phyloP scores from a whole-genome alignment of 2,797 vertebrate genomes.

The Enteromius viviparus region DNA sequence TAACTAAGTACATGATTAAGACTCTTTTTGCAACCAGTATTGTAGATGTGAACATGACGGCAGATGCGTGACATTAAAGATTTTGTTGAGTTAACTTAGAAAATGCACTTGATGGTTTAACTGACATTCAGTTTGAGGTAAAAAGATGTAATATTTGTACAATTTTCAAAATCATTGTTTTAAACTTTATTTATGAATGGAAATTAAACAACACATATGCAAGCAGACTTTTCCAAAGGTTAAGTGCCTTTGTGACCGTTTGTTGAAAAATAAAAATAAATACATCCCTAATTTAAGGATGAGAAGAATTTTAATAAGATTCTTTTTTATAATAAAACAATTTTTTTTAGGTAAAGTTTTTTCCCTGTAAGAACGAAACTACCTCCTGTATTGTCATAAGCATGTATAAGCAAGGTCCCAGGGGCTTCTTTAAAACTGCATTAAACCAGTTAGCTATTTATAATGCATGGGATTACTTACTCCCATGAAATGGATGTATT shows the following conservation, averaged over 20 bases:
- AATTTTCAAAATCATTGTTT: not conserved
- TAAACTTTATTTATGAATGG: not conserved
- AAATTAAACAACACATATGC: not conserved
- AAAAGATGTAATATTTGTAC: not conserved
- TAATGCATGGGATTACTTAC: conserved; percentile 54
- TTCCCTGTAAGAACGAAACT: not conserved
- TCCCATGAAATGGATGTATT: conserved; percentile 53
- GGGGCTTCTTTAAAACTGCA: conserved; percentile 47
- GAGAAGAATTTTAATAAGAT: not conserved
- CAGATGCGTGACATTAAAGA: not conserved
- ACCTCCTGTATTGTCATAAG: conserved; percentile 24
- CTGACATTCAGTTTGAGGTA: not conserved
- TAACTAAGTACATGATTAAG: not conserved
- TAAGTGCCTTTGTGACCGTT: not conserved
- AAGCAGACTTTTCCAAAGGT: not conserved
- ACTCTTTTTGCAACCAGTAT: not conserved
- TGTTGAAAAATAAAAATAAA: not conserved
- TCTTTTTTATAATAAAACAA: not conserved
- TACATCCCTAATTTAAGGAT: not conserved
- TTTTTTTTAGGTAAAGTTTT: not conserved
- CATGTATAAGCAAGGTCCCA: not conserved
- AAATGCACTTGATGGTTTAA: not conserved
- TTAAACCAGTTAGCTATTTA: conserved; percentile 46
- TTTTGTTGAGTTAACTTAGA: not conserved
- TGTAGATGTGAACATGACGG: not conserved